Conservation (phyloP, 2,113 vertebrate genomes). For the Brachypodius melanocephalos region DNA sequence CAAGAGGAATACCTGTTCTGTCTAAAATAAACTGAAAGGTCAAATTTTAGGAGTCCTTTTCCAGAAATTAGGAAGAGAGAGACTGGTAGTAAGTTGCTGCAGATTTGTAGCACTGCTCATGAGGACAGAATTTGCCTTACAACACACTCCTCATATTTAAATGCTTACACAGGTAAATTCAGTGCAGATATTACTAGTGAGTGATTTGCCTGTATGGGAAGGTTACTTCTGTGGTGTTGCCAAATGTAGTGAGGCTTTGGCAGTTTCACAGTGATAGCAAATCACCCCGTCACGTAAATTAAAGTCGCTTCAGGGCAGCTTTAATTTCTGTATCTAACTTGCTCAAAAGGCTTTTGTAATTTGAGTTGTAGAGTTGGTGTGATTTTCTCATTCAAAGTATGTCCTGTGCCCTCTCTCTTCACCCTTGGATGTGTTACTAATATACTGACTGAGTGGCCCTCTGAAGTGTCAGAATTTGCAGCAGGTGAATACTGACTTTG, state of each 20-base stretch:
- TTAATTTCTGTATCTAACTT: constrained; percentile 30
- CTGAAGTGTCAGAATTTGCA: not conserved
- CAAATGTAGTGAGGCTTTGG: constrained; percentile 39
- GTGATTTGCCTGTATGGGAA: not conserved
- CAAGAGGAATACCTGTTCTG: not conserved
- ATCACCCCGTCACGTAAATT: constrained; percentile 2
- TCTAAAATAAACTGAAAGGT: not conserved
- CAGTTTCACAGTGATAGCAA: constrained; percentile 1
- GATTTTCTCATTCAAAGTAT: not conserved
- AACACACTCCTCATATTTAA: not conserved
- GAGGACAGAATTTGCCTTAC: not conserved
- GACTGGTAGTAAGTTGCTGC: not conserved
- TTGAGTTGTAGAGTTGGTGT: not conserved
- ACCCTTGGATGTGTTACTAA: not conserved
- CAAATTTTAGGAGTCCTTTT: not conserved
- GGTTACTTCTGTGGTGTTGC: constrained; percentile 23
- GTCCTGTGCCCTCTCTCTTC: not conserved
- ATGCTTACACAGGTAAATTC: not conserved
- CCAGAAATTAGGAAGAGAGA: not conserved
- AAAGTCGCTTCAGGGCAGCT: constrained; percentile 4
- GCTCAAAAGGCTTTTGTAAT: constrained; percentile 30
- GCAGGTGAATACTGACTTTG: not conserved
- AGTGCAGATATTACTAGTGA: not conserved
- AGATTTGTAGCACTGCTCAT: not conserved
- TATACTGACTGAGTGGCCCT: not conserved